Evolutionary conservation across 92 coral and sea anemone species (phyloP).

Genomic region (Parazoanthus atlanticus): DNA sequence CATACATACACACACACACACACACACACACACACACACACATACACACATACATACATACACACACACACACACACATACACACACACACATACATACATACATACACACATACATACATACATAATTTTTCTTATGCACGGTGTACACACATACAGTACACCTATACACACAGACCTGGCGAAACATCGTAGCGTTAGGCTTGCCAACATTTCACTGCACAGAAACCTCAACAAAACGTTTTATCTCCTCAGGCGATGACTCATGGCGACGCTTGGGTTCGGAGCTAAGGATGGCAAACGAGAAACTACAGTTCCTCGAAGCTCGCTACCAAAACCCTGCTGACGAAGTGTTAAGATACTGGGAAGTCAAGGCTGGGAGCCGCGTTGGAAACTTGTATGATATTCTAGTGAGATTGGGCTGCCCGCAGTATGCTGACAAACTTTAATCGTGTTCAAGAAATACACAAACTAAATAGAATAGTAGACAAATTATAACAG

Average conservation of each 20-base stretch:
- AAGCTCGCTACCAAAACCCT: slow-evolving; percentile 66
- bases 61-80: too few relatives aligned
- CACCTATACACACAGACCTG: too few relatives aligned
- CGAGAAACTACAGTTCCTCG: slow-evolving; percentile 36
- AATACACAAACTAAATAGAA: background rate
- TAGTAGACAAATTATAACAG: background rate
- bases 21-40: too few relatives aligned
- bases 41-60: too few relatives aligned
- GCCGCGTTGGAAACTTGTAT: slow-evolving; percentile 76
- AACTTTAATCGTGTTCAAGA: slow-evolving; percentile 40
- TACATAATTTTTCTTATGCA: too few relatives aligned
- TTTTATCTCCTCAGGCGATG: slow-evolving; percentile 55
- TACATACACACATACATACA: too few relatives aligned
- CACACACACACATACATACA: too few relatives aligned
- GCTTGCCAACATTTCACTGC: too few relatives aligned
- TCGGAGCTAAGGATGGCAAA: slow-evolving; percentile 46
- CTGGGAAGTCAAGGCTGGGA: slow-evolving; percentile 80
- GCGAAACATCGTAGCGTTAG: too few relatives aligned
- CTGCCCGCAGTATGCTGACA: slow-evolving; percentile 66
- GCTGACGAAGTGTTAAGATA: slow-evolving; percentile 76
- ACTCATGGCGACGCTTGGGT: slow-evolving; percentile 73
- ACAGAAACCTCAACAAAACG: background rate
- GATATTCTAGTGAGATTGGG: slow-evolving; percentile 66
- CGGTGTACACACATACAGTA: too few relatives aligned
- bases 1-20: too few relatives aligned